Base-by-base conservation (phyloP, 2,797 vertebrate species). In the Taenioides sp. region DNA sequence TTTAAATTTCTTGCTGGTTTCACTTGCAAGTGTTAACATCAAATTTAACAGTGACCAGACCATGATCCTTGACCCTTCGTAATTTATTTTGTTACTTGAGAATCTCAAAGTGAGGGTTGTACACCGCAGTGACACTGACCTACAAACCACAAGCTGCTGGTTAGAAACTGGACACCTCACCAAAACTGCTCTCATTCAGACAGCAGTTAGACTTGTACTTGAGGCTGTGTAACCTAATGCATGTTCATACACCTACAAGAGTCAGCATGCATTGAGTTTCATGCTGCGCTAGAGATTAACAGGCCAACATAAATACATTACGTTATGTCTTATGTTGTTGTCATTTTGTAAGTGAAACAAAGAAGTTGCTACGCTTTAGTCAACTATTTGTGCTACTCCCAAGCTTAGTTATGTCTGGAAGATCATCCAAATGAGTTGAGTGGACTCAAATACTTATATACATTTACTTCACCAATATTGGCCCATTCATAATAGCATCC, bases 121-220 rank as follows among this genome's bases (percentile, higher is more conserved):
- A 78, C 66, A 60, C 57, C 20, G 28, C 62, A 77, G 72, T 63
- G 76, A 71, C 82, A 83, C 69, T 79, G 72, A 79, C 69, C 76
- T 62, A 76, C 66, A 83, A 75, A 83, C 68, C 69, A 55, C n/a
- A 55, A 55, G 22, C 37, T 43, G 37, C 34, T 47, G 9, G 67
- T 63, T 69, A 65, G 72, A 68, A 69, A 78, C 64, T 55, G 66
- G 69, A 76, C 70, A 75, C 65, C 31, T 77, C 59, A 61, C 28
- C 70, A 76, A 66, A 80, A 47, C 43, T 34, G 14, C 66, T 64
- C n/a, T 2, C 61, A 25, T 68, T 54, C 49, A 76, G 31, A 28
- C 65, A 23, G 52, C 18, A 49, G 64, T 76, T 65, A 77, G 66
- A 75, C 68, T 67, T 69, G 31, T 23, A 75, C 64, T 73, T 60